Evolutionary conservation across 2,113 vertebrate genomes (phyloP), one percentile per base, ranked within the genome.

Genomic region (Zingel zingel): DNA sequence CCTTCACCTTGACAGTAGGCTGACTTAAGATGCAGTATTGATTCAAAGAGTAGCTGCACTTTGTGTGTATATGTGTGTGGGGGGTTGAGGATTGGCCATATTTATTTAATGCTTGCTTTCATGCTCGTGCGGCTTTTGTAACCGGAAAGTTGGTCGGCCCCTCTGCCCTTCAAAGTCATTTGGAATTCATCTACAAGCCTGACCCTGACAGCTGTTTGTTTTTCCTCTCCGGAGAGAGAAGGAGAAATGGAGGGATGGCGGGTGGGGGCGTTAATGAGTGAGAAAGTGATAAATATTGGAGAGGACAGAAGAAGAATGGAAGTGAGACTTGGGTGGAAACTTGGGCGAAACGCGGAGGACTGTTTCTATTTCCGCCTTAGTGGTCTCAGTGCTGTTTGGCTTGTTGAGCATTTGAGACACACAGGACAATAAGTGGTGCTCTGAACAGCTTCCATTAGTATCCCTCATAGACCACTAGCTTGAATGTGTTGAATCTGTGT

Each of bases 171-270:
- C 91, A 93, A 85, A 92, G 91, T 92, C 91, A 91, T 93, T 94
- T 91, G 87, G 89, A 94, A 93, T 94, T 94, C 93, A 92, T 92
- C 83, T 84, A 86, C 86, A 53, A 91, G 85, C 83, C 81, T 88
- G 94, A 94, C 93, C 94, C 92, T 94, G 94, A 91, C 94, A 92
- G 91, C 91, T 94, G 91, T 92, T 94, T 93, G 90, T 93, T 93
- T 93, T 92, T 87, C 88, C 76, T 82, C 90, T 91, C 90, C 19
- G 11, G 88, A 91, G 90, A 88, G 80, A 77, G 81, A 53, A 87
- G 82, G 82, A 81, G 88, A 54, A 79, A 88, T 82, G 62, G 88
- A 83, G 68, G 50, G 69, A 89, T 81, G 72, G 88, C 4, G 25
- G 36, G 39, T 79, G 73, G 62, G 8, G 33, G 43, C 6, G 86